phyloP scores from a whole-genome alignment of 2,113 vertebrate species.

The Pseudopipra pipra region DNA sequence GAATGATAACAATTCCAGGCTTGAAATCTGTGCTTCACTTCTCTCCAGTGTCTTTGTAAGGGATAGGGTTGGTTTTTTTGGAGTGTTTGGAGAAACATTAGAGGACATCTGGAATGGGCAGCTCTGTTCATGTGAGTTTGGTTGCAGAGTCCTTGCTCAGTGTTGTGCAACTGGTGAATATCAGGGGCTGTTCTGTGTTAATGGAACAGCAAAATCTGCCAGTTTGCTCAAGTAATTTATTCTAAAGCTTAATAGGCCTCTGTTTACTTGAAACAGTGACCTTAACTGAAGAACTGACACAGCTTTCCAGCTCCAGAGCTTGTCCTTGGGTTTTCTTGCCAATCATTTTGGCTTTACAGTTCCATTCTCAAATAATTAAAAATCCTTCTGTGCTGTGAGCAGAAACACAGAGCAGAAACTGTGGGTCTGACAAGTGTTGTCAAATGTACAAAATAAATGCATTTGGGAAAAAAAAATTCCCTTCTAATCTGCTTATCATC shows the following conservation, averaged over 20 bases:
- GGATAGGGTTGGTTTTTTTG: neutral
- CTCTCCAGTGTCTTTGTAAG: neutral
- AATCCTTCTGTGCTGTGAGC: neutral
- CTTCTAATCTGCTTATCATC: neutral
- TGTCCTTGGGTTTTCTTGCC: slow-evolving; percentile 13
- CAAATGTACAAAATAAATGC: neutral
- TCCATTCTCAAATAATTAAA: neutral
- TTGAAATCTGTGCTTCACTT: neutral
- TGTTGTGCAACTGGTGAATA: neutral
- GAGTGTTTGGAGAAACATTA: neutral
- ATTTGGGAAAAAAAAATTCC: neutral
- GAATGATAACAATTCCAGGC: neutral
- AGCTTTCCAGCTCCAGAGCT: neutral
- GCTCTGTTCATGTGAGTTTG: neutral
- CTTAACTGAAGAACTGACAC: neutral
- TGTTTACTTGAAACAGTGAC: slow-evolving; percentile 30
- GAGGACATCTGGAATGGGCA: neutral
- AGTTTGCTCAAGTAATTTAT: neutral
- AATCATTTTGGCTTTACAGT: neutral
- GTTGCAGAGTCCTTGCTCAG: neutral
- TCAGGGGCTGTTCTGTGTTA: neutral
- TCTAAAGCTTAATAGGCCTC: slow-evolving; percentile 11
- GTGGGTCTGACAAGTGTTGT: neutral
- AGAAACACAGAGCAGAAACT: neutral
- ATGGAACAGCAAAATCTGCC: neutral